These are phyloP conservation scores for Neoaliturus tenellus DNA, from an alignment of 2,888 invertebrate genomes.

Conservation along the genomic window DNA sequence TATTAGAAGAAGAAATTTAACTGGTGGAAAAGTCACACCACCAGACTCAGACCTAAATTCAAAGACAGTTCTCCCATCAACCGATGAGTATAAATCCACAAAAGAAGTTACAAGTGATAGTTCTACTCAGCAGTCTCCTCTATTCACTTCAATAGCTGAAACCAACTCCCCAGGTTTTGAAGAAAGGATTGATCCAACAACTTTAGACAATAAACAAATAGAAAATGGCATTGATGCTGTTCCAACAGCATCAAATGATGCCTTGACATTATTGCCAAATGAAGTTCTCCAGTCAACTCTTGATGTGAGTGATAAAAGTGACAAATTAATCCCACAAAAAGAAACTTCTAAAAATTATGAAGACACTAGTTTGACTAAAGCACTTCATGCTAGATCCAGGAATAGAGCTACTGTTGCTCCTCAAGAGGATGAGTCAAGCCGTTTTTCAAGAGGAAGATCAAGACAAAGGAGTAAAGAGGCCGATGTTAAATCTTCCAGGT, in stretches of 20 bases:
- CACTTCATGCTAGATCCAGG: slow-evolving; percentile 39
- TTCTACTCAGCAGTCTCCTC: not conserved
- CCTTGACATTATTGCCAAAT: not conserved
- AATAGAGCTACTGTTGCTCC: not conserved
- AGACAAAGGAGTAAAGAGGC: slow-evolving; percentile 31
- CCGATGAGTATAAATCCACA: slow-evolving; percentile 5
- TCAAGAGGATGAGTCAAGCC: not conserved
- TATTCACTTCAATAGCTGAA: slow-evolving; percentile 2
- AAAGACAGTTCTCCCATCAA: not conserved
- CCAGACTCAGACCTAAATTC: not conserved
- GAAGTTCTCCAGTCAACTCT: not conserved
- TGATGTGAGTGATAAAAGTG: not conserved
- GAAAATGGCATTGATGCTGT: slow-evolving; percentile 1
- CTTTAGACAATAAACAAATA: not conserved
- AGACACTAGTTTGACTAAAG: not conserved
- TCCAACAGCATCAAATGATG: slow-evolving; percentile 34
- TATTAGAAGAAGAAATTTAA: slow-evolving; percentile 22
- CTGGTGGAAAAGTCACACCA: not conserved
- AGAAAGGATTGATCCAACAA: not conserved
- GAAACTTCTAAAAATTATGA: not conserved
- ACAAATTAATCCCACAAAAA: not conserved
- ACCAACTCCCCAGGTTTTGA: not conserved
- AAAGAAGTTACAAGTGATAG: not conserved
- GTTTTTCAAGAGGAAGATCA: not conserved
- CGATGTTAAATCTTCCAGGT: not conserved